phyloP scores from a whole-genome alignment of 2,888 invertebrate genomes.

The Odiellus spinosus region DNA sequence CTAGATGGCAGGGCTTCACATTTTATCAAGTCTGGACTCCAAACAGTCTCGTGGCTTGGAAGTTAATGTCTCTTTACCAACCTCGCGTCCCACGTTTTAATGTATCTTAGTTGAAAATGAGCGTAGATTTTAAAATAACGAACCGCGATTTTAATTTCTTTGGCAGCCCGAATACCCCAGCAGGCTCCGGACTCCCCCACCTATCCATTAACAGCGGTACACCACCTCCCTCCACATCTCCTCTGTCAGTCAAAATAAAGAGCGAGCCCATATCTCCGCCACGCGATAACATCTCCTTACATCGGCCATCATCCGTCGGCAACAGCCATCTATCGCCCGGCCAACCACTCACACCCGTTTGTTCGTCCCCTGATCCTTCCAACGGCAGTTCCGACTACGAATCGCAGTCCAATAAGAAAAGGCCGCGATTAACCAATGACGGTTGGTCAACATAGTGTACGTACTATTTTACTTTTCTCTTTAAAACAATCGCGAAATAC shows the following conservation, averaged over 20 bases:
- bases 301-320: slow-evolving; percentile 37
- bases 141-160: neutral
- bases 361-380: slow-evolving; percentile 27
- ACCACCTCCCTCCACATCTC: slow-evolving; percentile 36
- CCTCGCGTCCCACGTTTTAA: no score
- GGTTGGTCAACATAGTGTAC: slow-evolving; percentile 46
- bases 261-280: slow-evolving; percentile 91
- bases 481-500: no score
- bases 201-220: slow-evolving; percentile 22
- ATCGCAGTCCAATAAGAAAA: slow-evolving; percentile 37
- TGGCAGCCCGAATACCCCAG: slow-evolving; percentile 7
- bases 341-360: slow-evolving; percentile 48
- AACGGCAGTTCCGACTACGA: slow-evolving; percentile 27
- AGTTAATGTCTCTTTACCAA: no score
- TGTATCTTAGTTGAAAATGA: no score
- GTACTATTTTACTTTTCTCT: no score
- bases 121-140: no score
- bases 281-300: slow-evolving; percentile 50
- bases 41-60: no score
- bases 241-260: slow-evolving; percentile 73
- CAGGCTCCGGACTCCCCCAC: slow-evolving; percentile 18
- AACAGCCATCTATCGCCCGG: slow-evolving; percentile 27
- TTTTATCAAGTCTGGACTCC: no score
- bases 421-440: slow-evolving; percentile 62
- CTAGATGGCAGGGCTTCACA: no score